Conservation (phyloP, 2,888 invertebrate genomes). For the Lasioglossum vierecki region DNA sequence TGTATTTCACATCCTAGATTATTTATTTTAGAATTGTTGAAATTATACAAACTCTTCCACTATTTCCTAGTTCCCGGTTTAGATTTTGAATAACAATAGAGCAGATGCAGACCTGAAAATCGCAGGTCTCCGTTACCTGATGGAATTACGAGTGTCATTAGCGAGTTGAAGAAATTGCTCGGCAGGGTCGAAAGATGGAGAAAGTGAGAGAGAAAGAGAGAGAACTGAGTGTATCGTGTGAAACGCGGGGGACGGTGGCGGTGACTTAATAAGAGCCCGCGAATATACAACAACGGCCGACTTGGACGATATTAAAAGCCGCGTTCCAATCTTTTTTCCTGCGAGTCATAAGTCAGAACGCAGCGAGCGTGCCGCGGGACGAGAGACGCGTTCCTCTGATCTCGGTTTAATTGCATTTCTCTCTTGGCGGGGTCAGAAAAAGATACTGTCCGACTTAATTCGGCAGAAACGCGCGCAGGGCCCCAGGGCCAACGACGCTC, state of each 20-base stretch:
- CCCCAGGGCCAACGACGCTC: slow-evolving; percentile 35
- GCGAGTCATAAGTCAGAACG: slow-evolving; percentile 67
- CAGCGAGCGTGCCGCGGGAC: slow-evolving; percentile 43
- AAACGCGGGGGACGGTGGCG: slow-evolving; percentile 23
- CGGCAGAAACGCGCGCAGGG: slow-evolving; percentile 62
- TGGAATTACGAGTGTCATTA: background rate
- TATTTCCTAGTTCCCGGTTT: background rate
- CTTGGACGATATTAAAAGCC: slow-evolving; percentile 60
- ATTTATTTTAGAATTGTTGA: no score
- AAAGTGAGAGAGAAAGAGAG: background rate
- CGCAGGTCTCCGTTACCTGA: background rate
- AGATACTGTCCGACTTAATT: slow-evolving; percentile 74
- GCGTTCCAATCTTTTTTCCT: slow-evolving; percentile 59
- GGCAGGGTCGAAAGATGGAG: background rate
- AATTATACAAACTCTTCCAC: background rate
- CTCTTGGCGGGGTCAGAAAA: slow-evolving; percentile 70
- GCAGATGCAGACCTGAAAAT: background rate
- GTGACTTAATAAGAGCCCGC: slow-evolving; percentile 59
- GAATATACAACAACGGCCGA: slow-evolving; percentile 57
- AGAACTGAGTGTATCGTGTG: background rate
- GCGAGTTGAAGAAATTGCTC: background rate
- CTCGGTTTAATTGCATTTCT: slow-evolving; percentile 73
- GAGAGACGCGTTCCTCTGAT: slow-evolving; percentile 63
- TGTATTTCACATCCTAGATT: background rate
- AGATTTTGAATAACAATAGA: background rate